These are phyloP conservation scores for Aurelia coerulea DNA, from an alignment of 30 jellyfish, hydroid and myxozoan species.

Conservation along the genomic window DNA sequence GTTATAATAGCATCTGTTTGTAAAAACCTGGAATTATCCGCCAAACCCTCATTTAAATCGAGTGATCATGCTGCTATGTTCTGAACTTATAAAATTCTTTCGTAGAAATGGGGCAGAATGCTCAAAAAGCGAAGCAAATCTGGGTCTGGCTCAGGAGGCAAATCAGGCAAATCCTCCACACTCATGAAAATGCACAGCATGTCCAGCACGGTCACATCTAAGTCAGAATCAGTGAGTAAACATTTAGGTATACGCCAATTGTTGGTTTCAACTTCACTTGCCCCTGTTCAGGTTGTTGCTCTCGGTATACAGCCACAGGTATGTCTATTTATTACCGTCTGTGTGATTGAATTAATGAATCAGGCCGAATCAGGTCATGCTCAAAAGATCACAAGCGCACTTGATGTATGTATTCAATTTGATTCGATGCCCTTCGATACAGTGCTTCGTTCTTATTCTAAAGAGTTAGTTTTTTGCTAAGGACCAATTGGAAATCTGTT, in stretches of 20 bases:
- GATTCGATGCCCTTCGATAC: background rate
- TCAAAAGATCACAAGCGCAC: too few species aligned
- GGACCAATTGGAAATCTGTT: too few species aligned
- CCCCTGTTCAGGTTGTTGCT: background rate
- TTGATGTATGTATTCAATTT: background rate
- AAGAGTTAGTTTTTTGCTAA: too few species aligned
- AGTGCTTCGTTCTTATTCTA: too few species aligned
- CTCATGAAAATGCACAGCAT: conserved; percentile 76
- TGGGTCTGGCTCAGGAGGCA: conserved; percentile 12
- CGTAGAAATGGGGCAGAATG: conserved; percentile 77
- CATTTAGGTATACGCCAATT: background rate
- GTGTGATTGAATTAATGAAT: too few species aligned
- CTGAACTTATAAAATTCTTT: conserved; percentile 14
- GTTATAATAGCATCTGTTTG: conserved; percentile 52
- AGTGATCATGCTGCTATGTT: conserved; percentile 42
- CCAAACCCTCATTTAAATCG: conserved; percentile 18
- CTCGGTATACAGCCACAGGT: conserved; percentile 48
- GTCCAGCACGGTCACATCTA: conserved; percentile 73
- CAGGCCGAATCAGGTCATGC: too few species aligned
- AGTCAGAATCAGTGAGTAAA: conserved; percentile 67
- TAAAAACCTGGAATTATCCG: conserved; percentile 52
- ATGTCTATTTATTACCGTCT: background rate
- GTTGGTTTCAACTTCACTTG: background rate
- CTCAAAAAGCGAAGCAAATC: conserved; percentile 67
- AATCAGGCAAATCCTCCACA: conserved; percentile 61